Conservation (phyloP, 2,888 invertebrate genomes). For the Cheilosia soror region DNA sequence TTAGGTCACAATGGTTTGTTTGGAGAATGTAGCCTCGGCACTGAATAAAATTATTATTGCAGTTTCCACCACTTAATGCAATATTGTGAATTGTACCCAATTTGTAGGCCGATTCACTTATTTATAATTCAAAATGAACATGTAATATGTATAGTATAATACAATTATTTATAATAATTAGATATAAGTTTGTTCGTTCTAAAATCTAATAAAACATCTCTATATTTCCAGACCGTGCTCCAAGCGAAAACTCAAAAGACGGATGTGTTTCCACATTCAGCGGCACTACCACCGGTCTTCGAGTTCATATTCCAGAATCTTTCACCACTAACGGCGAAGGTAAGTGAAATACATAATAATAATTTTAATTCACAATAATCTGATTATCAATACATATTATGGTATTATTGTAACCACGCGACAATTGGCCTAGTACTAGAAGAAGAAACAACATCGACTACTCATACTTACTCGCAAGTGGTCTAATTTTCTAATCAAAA, state of each 20-base stretch:
- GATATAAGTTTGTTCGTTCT: too few relatives aligned
- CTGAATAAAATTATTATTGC: too few relatives aligned
- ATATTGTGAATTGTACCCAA: too few relatives aligned
- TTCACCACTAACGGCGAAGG: conserved; percentile 94
- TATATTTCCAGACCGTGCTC: conserved; percentile 86
- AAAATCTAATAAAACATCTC: neutral
- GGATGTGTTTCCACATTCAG: conserved; percentile 78
- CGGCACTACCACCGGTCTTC: conserved; percentile 78
- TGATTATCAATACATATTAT: neutral
- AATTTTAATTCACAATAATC: neutral
- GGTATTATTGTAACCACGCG: neutral
- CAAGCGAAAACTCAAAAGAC: conserved; percentile 87
- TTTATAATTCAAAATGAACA: too few relatives aligned
- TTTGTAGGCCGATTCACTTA: too few relatives aligned
- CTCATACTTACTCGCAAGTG: conserved; percentile 11
- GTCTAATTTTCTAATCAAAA: neutral
- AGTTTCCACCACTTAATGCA: too few relatives aligned
- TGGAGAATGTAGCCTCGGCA: too few relatives aligned
- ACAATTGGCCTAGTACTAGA: too few relatives aligned
- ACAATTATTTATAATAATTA: too few relatives aligned
- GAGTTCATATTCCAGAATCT: conserved; percentile 85
- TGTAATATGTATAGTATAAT: too few relatives aligned
- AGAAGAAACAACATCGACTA: neutral
- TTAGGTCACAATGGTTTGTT: too few relatives aligned
- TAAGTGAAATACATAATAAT: conserved; percentile 83